phyloP scores from a whole-genome alignment of 2,113 vertebrate species.

The Cathartes aura region DNA sequence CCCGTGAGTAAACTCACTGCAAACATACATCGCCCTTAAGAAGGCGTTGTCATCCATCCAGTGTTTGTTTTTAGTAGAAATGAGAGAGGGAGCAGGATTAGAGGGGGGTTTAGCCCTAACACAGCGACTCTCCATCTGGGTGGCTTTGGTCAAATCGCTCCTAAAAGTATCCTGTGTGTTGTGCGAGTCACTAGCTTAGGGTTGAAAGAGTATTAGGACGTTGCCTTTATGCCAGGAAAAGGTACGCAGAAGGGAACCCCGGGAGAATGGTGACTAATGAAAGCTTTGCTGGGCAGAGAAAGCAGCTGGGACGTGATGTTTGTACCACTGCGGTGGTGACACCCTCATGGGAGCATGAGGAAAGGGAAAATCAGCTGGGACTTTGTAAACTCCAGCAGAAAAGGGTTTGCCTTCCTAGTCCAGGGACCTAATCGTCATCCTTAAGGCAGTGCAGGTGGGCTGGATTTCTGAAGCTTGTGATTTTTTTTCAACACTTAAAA shows the following conservation, averaged over 20 bases:
- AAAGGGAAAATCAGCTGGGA: not conserved
- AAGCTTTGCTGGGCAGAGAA: not conserved
- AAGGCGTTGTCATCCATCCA: not conserved
- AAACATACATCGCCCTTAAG: accelerated
- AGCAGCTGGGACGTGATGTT: not conserved
- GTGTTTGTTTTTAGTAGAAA: not conserved
- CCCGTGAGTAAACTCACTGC: not conserved
- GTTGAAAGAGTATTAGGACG: not conserved
- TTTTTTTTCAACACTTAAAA: not conserved
- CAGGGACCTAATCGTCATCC: not conserved
- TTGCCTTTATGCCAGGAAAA: not conserved
- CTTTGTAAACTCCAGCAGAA: not conserved
- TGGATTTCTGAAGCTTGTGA: not conserved
- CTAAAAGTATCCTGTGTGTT: not conserved
- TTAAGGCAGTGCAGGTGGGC: not conserved
- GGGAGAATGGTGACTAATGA: not conserved
- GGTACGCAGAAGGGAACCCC: not conserved
- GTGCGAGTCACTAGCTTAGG: not conserved
- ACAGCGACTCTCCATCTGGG: not conserved
- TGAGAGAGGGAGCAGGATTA: not conserved
- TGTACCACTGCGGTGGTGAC: not conserved
- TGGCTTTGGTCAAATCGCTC: not conserved
- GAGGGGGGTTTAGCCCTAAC: not conserved
- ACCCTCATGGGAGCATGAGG: not conserved
- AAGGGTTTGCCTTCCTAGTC: not conserved